Evolutionary conservation across 92 coral and sea anemone genomes (phyloP).

Genomic region (Phenganax marumi): DNA sequence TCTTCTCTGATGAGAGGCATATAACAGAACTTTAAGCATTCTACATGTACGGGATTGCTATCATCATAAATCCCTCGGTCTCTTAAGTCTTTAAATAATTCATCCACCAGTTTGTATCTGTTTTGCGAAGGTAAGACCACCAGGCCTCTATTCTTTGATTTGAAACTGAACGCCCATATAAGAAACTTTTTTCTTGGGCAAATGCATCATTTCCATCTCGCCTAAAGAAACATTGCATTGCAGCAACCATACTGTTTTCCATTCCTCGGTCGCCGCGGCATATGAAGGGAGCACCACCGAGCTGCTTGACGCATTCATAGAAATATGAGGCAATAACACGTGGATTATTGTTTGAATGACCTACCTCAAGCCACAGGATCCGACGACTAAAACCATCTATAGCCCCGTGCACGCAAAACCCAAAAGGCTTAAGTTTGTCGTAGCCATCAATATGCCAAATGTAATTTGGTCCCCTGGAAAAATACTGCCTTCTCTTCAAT

Average conservation of each 20-base stretch:
- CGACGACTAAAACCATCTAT: slow-evolving; percentile 53
- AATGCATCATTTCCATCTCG: slow-evolving; percentile 44
- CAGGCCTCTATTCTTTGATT: slow-evolving; percentile 64
- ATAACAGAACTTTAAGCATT: slow-evolving; percentile 61
- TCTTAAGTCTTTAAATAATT: slow-evolving; percentile 59
- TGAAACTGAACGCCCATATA: slow-evolving; percentile 61
- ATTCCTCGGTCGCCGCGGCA: slow-evolving; percentile 51
- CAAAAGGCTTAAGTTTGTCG: slow-evolving; percentile 52
- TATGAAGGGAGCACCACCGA: slow-evolving; percentile 30
- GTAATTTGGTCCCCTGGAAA: slow-evolving; percentile 42
- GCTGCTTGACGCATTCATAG: slow-evolving; percentile 22
- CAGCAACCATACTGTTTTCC: slow-evolving; percentile 48
- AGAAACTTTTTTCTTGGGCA: slow-evolving; percentile 55
- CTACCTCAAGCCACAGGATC: slow-evolving; percentile 54
- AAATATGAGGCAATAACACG: slow-evolving; percentile 43
- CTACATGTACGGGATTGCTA: slow-evolving; percentile 46
- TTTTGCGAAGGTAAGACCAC: slow-evolving; percentile 53
- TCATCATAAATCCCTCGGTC: slow-evolving; percentile 53
- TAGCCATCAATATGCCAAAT: slow-evolving; percentile 55
- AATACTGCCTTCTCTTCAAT: slow-evolving; percentile 41
- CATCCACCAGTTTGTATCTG: slow-evolving; percentile 60
- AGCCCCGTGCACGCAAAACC: slow-evolving; percentile 51
- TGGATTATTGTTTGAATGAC: slow-evolving; percentile 55
- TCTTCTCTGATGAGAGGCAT: slow-evolving; percentile 53
- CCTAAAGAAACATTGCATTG: slow-evolving; percentile 42